These are phyloP conservation scores for Lathamus discolor DNA, from an alignment of 2,113 vertebrate species.

Conservation along the genomic window DNA sequence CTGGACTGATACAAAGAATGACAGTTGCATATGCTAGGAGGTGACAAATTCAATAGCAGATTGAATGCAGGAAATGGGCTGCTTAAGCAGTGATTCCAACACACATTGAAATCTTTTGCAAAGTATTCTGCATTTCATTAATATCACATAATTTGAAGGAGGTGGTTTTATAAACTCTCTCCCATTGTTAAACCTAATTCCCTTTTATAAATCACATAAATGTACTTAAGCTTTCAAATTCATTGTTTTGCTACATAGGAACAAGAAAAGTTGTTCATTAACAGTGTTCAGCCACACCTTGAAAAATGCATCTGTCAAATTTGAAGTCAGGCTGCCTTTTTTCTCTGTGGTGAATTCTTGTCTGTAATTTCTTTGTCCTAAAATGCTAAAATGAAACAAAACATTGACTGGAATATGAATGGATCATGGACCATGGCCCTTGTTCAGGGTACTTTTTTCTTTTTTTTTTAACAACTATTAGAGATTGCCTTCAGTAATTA, in stretches of 20 bases:
- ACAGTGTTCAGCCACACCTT: not conserved
- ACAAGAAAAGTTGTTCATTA: not conserved
- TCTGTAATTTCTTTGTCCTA: not conserved
- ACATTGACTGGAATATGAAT: not conserved
- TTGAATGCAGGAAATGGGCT: not conserved
- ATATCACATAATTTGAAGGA: not conserved
- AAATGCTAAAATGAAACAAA: constrained; percentile 12
- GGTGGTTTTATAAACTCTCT: not conserved
- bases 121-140: not conserved
- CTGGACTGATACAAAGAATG: not conserved
- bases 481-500: not conserved
- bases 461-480: not conserved
- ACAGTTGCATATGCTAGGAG: not conserved
- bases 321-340: not conserved
- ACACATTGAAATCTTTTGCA: not conserved
- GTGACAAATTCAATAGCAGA: not conserved
- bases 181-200: not conserved
- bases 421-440: not conserved
- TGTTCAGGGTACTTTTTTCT: not conserved
- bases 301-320: not conserved
- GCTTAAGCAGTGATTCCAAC: not conserved
- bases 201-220: not conserved
- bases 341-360: not conserved
- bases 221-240: not conserved
- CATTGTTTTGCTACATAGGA: not conserved